phyloP scores from a whole-genome alignment of 2,797 vertebrate species.

The Silurus lanzhouensis region DNA sequence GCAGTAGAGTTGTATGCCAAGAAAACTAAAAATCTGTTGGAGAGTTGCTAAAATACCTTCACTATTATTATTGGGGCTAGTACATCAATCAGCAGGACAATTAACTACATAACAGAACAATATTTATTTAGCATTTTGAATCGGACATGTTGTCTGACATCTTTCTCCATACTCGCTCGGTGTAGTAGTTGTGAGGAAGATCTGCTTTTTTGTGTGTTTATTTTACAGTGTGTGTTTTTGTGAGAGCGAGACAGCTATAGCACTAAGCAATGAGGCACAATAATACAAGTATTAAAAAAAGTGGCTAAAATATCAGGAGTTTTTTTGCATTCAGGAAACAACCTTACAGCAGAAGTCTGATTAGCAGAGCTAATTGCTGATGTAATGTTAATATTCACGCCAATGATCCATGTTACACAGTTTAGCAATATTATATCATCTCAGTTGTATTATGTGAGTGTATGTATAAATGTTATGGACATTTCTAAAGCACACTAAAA shows the following conservation, averaged over 20 bases:
- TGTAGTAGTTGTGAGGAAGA: conserved; percentile 40
- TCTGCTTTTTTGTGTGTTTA: conserved; percentile 38
- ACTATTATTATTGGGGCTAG: neutral
- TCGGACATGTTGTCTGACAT: conserved; percentile 25
- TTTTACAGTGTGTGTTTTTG: conserved; percentile 32
- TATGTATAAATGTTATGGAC: neutral
- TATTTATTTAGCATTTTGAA: conserved; percentile 25
- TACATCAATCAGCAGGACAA: conserved; percentile 28
- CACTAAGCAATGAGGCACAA: neutral
- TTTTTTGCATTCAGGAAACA: conserved; percentile 4
- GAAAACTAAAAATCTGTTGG: conserved; percentile 36
- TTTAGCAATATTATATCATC: neutral
- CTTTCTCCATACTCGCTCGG: conserved; percentile 8
- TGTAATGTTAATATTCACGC: neutral
- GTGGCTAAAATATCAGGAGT: neutral
- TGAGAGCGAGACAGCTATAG: neutral
- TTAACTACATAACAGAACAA: neutral
- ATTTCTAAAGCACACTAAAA: neutral
- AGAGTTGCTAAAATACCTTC: conserved; percentile 21
- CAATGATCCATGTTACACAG: too few species aligned
- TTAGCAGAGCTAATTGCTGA: neutral
- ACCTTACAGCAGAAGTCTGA: neutral
- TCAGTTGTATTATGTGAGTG: neutral
- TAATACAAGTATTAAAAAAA: neutral
- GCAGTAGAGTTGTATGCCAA: conserved; percentile 29